phyloP scores from a whole-genome alignment of 2,113 vertebrate genomes.

The Antidorcas marsupialis region DNA sequence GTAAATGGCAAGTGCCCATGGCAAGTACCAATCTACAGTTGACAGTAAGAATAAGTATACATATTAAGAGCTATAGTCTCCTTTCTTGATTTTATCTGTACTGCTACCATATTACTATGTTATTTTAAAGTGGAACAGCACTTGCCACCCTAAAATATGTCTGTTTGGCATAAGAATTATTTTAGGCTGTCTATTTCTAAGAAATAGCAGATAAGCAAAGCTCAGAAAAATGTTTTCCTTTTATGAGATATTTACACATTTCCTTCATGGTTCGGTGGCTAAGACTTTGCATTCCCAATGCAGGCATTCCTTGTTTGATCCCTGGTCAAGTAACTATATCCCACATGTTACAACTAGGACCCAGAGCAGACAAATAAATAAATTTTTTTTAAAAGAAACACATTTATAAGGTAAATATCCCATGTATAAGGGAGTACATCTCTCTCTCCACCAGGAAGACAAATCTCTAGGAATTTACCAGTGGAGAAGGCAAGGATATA shows the following conservation, averaged over 20 bases:
- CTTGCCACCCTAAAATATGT: neutral
- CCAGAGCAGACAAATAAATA: neutral
- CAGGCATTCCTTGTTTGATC: neutral
- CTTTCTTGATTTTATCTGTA: neutral
- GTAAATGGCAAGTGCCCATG: neutral
- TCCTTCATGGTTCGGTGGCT: neutral
- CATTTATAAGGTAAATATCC: neutral
- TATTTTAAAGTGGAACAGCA: neutral
- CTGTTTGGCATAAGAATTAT: neutral
- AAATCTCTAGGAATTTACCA: neutral
- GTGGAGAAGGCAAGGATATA: neutral
- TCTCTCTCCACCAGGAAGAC: neutral
- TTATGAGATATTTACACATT: neutral
- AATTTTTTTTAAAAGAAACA: neutral
- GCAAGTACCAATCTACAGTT: neutral
- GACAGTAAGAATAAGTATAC: neutral
- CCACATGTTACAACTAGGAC: neutral
- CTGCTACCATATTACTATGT: neutral
- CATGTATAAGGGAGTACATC: neutral
- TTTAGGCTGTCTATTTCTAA: neutral
- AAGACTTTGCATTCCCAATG: neutral
- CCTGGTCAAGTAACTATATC: neutral
- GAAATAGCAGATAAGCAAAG: neutral
- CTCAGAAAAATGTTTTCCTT: neutral
- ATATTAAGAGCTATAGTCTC: neutral